Base-by-base conservation (phyloP, 1,140 invertebrate species). In the Paramacrobiotus metropolitanus region DNA sequence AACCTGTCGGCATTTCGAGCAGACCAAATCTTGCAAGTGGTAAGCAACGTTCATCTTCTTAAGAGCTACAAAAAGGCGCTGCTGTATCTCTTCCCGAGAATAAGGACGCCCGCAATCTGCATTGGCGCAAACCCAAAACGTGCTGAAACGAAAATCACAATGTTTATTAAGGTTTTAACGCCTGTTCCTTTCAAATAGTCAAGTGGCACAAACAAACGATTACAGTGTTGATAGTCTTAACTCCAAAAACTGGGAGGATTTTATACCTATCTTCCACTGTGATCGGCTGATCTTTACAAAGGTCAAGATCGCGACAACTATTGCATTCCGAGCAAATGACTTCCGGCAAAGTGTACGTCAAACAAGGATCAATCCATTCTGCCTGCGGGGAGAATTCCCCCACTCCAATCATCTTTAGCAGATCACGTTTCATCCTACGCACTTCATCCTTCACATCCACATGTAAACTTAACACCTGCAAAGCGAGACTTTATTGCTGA, bases 291-390 rank as follows among this genome's bases (percentile, higher is more conserved):
- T 95, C 90, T 70, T 87, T 83, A 68, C 86, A 92, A 4, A 95
- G 80, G 79, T 94, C 89, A 64, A 95, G 80, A 73, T 95, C 87
- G 59, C 87, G 77, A 66, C 89, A 90, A 68, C 91, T 85, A 75
- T 91, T 92, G 72, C 92, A 95, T 31, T 83, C 79, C 73, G 84
- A 84, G 72, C 92, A 95, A 68, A 93, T 92, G 4, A 94, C 79
- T 80, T 95, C 90, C 2, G 85, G 82, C 59, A 97, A 76, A 59
- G 87, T 77, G 70, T 86, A 88, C 0, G 86, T 85, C 29, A 86
- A 76, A 68, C 84, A 87, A 0, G 86, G 85, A 74, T 94, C 88
- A 59, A 77, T 78, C 85, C 87, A 96, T 59, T 83, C 78, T 18
- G 88, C 86, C 64, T 79, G 71, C 60, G 81, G 77, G 48, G 85